Evolutionary conservation across 2,797 vertebrate genomes (phyloP).

Genomic region (Margarornis squamiger): DNA sequence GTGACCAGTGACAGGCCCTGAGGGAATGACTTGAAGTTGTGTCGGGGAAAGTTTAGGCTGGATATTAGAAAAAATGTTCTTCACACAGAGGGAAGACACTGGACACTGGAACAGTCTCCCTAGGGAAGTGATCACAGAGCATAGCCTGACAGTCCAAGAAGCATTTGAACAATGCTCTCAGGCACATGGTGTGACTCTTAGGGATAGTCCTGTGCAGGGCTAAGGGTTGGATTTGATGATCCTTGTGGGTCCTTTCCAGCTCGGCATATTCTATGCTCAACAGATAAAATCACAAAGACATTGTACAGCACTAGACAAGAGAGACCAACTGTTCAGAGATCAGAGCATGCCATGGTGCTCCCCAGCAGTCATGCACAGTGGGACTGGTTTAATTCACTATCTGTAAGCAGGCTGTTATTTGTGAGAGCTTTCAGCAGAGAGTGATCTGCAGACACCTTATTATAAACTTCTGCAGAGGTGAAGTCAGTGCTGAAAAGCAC

Average conservation of each 20-base stretch:
- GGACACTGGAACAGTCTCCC: background rate
- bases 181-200: background rate
- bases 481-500: conserved; percentile 52
- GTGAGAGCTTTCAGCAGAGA: conserved; percentile 47
- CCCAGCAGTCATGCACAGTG: background rate
- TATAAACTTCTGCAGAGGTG: conserved; percentile 64
- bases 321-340: background rate
- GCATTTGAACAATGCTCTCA: background rate
- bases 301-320: background rate
- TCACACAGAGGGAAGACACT: background rate
- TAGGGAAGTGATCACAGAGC: background rate
- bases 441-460: conserved; percentile 62
- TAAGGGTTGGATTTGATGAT: background rate
- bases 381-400: conserved; percentile 40
- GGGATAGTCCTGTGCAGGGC: background rate
- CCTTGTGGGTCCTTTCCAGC: background rate
- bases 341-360: background rate
- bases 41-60: background rate
- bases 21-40: background rate
- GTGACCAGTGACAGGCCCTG: background rate
- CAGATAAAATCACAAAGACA: conserved; percentile 11
- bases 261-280: background rate
- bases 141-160: background rate
- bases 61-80: background rate
- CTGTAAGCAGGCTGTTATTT: conserved; percentile 11